Base-by-base conservation (phyloP, 2,888 invertebrate species). In the Lepidochrysops patricia region DNA sequence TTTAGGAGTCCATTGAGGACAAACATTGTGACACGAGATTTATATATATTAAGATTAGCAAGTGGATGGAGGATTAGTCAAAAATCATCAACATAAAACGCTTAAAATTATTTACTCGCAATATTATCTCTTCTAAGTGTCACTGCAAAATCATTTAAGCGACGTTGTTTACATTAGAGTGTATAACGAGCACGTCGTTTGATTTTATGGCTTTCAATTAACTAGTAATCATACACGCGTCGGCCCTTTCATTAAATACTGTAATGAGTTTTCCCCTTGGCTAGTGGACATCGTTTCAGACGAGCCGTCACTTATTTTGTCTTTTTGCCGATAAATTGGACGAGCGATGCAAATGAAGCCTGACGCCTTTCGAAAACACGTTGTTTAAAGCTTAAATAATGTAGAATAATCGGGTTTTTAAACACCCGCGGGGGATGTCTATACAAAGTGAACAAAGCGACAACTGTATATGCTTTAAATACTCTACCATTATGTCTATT, bases 231-330 rank as follows among this genome's bases (percentile, higher is more conserved):
- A 87, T 85, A 85, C 81, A 87, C 84, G 82, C 79, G 79, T 77
- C 75, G 79, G 77, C 83, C 84, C 84, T 88, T 89, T 88, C 82
- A 87, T 88, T 84, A 84, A 82, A 80, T 75, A 79, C 75, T 75
- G 77, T 86, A 87, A 88, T 87, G 86, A 88, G 86, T 88, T 89
- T 88, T 85, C 84, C 86, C 87, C 85, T 80, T 81, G 79, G 76
- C 79, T 82, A 83, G 79, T 88, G 87, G 86, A 84, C 88, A 84
- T 82, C 75, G 79, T 81, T 77, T 75, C 79, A 76, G 78, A 76
- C 75, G 70, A 70, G 65, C 70, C 67, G 61, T 70, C 72, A 75
- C 72, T 76, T 79, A 75, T 83, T 84, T 80, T 77, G 75, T 77
- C 75, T 81, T 80, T 80, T 77, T 74, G 72, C 64, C 71, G 68